phyloP scores from a whole-genome alignment of 2,113 vertebrate genomes.

The Ailurus styani region DNA sequence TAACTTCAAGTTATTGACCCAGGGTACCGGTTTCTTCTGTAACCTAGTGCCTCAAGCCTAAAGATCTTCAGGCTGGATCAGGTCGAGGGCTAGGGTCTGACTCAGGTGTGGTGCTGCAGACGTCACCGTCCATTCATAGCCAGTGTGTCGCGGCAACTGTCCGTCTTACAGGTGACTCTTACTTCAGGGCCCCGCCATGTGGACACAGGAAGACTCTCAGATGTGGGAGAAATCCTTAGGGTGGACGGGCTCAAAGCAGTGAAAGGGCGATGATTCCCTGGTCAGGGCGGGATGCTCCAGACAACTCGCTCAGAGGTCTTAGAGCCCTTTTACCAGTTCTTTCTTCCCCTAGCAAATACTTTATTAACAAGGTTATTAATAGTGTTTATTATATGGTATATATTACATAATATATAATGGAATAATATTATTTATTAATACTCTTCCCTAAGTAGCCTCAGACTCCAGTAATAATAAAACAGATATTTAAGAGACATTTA shows the following conservation, averaged over 20 bases:
- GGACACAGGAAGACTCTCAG: not conserved
- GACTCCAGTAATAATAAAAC: not conserved
- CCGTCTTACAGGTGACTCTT: not conserved
- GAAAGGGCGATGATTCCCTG: not conserved
- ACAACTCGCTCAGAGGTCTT: not conserved
- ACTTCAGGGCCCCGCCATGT: not conserved
- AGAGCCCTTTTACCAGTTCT: not conserved
- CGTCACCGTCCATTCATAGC: accelerated
- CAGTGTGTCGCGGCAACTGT: no score
- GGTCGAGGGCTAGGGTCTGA: not conserved
- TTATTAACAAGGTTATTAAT: not conserved
- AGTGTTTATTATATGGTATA: not conserved
- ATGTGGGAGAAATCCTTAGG: not conserved
- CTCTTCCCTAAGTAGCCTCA: not conserved
- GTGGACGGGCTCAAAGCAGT: not conserved
- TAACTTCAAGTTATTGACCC: not conserved
- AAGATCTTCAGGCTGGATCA: not conserved
- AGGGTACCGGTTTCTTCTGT: not conserved
- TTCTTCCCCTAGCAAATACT: not conserved
- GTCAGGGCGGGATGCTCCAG: not conserved
- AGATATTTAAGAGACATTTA: not conserved
- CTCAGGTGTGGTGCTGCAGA: not conserved
- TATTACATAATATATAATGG: not conserved
- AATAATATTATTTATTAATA: not conserved
- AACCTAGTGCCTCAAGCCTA: not conserved